Base-by-base conservation (phyloP, 2,797 vertebrate genomes). In the Amphiprion clarkii region DNA sequence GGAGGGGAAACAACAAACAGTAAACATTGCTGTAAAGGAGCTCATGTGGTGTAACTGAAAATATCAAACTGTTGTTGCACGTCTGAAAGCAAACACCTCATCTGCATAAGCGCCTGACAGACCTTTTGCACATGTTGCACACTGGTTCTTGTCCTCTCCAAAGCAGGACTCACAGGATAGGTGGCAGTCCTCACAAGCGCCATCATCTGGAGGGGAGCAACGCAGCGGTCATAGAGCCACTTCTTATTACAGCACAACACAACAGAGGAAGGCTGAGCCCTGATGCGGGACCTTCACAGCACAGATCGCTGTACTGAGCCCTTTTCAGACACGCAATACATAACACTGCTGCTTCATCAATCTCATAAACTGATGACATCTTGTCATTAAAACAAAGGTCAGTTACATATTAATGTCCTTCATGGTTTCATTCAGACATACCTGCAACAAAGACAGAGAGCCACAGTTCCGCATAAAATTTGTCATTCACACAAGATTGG, bases 81-180 rank as follows among this genome's bases (percentile, higher is more conserved):
- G 31, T 62, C 51, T 46, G 54, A 71, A 55, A 58, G 39, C 21
- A 46, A 56, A 58, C 53, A 54, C 8, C 42, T n/a, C 1, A 49
- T 57, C 21, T 31, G 14, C 13, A 19, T 1, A 8, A 39, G 21
- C 21, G 53, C 40, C 3, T 25, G 31, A 86, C 90, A 78, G 89
- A 99, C 98, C 97, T 96, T 92, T 82, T 1, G 71, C 71, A 86
- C 98, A 99, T 0, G 94, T 93, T 59, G 93, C 95, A 59, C 98
- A 98, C 46, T 89, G 31, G 21, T 89, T 86, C 51, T 89, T 89
- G 81, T 83, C 86, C 4, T 88, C 84, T 79, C 93, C 95, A 16
- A 88, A 93, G 89, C 98, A 99, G 72, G 95, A 95, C 79, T 91
- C 94, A 74, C 97, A 99, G 2, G 95, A 94, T 31, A 87, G 33